Conservation (phyloP, 2,113 vertebrate genomes). For the Ptilonorhynchus violaceus region DNA sequence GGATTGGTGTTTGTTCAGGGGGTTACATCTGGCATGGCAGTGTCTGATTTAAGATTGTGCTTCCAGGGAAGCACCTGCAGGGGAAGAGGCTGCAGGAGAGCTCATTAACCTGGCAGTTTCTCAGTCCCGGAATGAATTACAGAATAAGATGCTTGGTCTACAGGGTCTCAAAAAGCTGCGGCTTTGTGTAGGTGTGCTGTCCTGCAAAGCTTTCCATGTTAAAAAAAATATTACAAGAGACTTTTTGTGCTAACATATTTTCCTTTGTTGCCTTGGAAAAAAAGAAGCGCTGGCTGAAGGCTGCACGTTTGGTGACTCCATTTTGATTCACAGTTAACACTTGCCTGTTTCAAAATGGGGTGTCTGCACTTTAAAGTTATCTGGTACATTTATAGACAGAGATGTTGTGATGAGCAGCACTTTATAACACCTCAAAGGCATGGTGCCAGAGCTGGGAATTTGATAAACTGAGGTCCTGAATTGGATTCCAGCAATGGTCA, state of each 20-base stretch:
- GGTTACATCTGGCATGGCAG: background rate
- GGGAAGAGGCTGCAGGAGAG: slow-evolving; percentile 65
- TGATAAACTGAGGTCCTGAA: slow-evolving; percentile 44
- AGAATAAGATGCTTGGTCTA: slow-evolving; percentile 48
- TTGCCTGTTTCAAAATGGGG: slow-evolving; percentile 51
- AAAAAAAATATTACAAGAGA: slow-evolving; percentile 13
- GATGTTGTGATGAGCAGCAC: background rate
- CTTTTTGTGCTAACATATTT: slow-evolving; percentile 44
- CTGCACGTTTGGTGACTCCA: slow-evolving; percentile 49
- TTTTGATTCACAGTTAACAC: slow-evolving; percentile 59
- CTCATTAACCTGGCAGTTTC: slow-evolving; percentile 67
- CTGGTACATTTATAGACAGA: slow-evolving; percentile 39
- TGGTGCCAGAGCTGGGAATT: slow-evolving; percentile 24
- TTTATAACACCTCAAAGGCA: slow-evolving; percentile 56
- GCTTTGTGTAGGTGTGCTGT: slow-evolving; percentile 41
- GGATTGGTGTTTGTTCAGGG: background rate
- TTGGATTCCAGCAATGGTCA: slow-evolving; percentile 60
- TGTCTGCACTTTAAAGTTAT: slow-evolving; percentile 44
- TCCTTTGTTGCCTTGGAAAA: slow-evolving; percentile 51
- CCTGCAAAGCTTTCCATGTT: slow-evolving; percentile 50
- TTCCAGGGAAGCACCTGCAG: slow-evolving; percentile 51
- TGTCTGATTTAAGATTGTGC: slow-evolving; percentile 53
- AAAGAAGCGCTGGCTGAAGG: slow-evolving; percentile 29
- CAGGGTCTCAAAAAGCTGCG: background rate
- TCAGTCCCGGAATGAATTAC: slow-evolving; percentile 37